A percentile compares a stretch with the other conserved stretches of the same genome.
Conservation (phyloP, 2,797 vertebrate genomes). For the Pampus argenteus region DNA sequence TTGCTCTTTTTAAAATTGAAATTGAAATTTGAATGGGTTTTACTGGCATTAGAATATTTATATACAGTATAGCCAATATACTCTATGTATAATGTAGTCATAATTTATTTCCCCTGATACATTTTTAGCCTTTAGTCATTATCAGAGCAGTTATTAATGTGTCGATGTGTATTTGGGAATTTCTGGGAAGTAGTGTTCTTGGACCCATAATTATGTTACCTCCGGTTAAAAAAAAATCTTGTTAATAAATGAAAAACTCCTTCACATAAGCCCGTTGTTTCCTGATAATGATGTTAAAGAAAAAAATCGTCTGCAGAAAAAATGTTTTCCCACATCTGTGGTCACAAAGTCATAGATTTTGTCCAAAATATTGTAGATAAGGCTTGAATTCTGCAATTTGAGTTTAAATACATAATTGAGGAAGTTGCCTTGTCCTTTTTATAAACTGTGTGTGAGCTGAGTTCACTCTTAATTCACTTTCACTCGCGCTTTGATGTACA, state of each 20-base stretch:
- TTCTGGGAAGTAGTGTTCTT: too few species aligned
- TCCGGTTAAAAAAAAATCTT: slow-evolving; percentile 28
- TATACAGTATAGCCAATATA: not conserved
- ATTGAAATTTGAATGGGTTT: not conserved
- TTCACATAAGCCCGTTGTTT: accelerated
- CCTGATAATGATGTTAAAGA: not conserved
- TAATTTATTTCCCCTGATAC: too few species aligned
- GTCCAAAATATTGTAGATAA: not conserved
- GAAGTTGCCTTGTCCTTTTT: not conserved
- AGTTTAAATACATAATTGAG: not conserved
- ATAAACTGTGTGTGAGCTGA: not conserved
- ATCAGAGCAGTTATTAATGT: not conserved
- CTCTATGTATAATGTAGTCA: too few species aligned
- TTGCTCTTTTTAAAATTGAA: not conserved
- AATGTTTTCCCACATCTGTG: not conserved
- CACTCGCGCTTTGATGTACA: too few species aligned
- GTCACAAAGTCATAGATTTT: not conserved
- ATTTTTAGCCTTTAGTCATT: not conserved
- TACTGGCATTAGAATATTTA: not conserved
- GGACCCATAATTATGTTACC: too few species aligned
- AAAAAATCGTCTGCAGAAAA: slow-evolving; percentile 19
- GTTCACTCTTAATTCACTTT: too few species aligned
- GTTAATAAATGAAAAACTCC: not conserved
- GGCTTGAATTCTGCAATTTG: not conserved
- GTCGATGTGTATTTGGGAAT: too few species aligned